A percentile compares a stretch with the other conserved stretches of the same genome.
phyloP scores from a whole-genome alignment of 1,140 invertebrate genomes.

The Drosophila truncata region DNA sequence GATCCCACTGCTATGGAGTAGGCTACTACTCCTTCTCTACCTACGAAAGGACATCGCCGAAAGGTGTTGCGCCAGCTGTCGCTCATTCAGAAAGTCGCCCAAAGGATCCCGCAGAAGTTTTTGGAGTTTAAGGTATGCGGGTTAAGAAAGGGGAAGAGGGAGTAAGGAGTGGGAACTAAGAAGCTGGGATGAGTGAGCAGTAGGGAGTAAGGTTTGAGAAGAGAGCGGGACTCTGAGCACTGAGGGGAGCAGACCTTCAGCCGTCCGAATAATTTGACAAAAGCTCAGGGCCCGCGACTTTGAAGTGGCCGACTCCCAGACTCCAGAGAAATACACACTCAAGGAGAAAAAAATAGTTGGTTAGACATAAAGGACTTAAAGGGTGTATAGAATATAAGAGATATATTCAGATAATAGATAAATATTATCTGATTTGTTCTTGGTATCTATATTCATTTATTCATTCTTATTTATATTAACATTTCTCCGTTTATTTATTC shows the following conservation, averaged over 20 bases:
- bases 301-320: slow-evolving; percentile 41
- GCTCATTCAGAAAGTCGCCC: slow-evolving; percentile 38
- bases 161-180: not conserved
- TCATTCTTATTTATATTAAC: too few species aligned
- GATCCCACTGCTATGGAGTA: too few species aligned
- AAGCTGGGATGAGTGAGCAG: not conserved
- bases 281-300: slow-evolving; percentile 44
- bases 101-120: slow-evolving; percentile 16
- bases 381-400: too few species aligned
- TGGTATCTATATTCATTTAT: too few species aligned
- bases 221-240: not conserved
- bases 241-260: not conserved
- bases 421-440: too few species aligned
- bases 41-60: slow-evolving; percentile 1
- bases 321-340: not conserved
- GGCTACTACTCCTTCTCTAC: not conserved
- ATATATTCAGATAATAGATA: too few species aligned
- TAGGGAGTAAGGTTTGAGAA: not conserved
- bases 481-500: too few species aligned
- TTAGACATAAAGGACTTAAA: too few species aligned
- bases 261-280: slow-evolving; percentile 43
- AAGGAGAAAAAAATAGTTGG: slow-evolving; percentile 10
- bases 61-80: slow-evolving; percentile 56
- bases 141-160: not conserved
- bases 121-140: not conserved